Base-by-base conservation (phyloP, 2,797 vertebrate species). In the Myotis planiceps region DNA sequence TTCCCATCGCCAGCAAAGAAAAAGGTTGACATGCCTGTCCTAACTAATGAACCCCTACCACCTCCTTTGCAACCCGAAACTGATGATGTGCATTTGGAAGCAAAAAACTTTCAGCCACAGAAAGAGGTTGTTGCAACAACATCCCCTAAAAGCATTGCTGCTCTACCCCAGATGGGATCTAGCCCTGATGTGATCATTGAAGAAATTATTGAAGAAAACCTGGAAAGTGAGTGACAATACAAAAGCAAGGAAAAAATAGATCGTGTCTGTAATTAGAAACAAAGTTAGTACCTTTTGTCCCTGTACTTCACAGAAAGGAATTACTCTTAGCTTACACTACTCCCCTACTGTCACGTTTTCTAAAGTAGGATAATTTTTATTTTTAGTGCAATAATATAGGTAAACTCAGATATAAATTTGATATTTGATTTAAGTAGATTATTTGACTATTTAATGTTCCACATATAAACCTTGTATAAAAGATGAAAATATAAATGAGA, bases 141-240 rank as follows among this genome's bases (percentile, higher is more conserved):
- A 19, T 80, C 66, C 42, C 55, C 93, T 85, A 98, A 97, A 96
- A 90, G 60, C 34, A 14, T 90, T 93, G 65, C 87, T 96, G 53
- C 65, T 90, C 86, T 97, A 1, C 94, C 95, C 63, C 93, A 96
- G 14, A 51, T 87, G 78, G 69, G n/a, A 1, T 96, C 96, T 23
- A 97, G 87, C 51, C 98, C 98, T 87, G 98, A 99, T 97, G 98
- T 99, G 66, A 98, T 99, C 66, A 98, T 99, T 97, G 99, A 99
- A 97, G 98, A 99, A 98, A 98, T 99, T 96, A 87, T 98, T 96
- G 98, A 99, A 94, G 98, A 98, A 93, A 96, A 98, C 53, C 47
- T 91, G n/a, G 97, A 97, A 97, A 96, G 99, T 98, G 96, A 98
- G 98, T 98, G 86, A 92, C 71, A 93, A 88, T 92, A 68, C 6